Percentiles rank a stretch among this genome's conserved stretches.
Evolutionary conservation across 2,888 invertebrate genomes (phyloP).

Genomic region (Cancer borealis): DNA sequence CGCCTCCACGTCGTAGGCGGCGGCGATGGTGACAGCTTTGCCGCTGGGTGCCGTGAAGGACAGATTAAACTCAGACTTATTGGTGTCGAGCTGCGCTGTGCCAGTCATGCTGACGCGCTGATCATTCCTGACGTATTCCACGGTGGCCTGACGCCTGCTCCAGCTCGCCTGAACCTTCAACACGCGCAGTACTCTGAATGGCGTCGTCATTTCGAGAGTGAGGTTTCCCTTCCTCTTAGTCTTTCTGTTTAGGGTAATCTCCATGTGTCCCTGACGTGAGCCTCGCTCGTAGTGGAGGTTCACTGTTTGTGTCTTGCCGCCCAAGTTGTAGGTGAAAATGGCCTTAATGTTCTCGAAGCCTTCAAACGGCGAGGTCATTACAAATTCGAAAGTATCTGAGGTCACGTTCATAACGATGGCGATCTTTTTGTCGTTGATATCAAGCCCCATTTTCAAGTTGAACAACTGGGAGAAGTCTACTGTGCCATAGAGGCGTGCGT

Average conservation of each 20-base stretch:
- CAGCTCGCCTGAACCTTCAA: conserved; percentile 68
- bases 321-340: conserved; percentile 53
- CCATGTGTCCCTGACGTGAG: conserved; percentile 48
- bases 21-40: conserved; percentile 58
- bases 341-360: conserved; percentile 65
- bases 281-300: conserved; percentile 68
- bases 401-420: conserved; percentile 50
- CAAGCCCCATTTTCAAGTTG: conserved; percentile 45
- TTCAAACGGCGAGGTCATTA: conserved; percentile 69
- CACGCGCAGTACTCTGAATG: conserved; percentile 65
- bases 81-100: conserved; percentile 64
- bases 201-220: conserved; percentile 64
- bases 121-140: conserved; percentile 72
- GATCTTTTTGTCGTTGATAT: conserved; percentile 56
- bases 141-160: conserved; percentile 61
- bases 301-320: conserved; percentile 57
- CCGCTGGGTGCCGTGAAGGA: conserved; percentile 63
- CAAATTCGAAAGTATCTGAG: conserved; percentile 30
- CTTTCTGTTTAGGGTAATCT: conserved; percentile 57
- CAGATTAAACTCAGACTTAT: conserved; percentile 70
- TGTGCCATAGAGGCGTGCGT: conserved; percentile 51
- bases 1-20: conserved; percentile 61
- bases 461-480: conserved; percentile 60
- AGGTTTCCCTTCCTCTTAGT: conserved; percentile 61
- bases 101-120: conserved; percentile 63